Conservation (phyloP, 2,888 invertebrate species). For the Apamea epomidion region DNA sequence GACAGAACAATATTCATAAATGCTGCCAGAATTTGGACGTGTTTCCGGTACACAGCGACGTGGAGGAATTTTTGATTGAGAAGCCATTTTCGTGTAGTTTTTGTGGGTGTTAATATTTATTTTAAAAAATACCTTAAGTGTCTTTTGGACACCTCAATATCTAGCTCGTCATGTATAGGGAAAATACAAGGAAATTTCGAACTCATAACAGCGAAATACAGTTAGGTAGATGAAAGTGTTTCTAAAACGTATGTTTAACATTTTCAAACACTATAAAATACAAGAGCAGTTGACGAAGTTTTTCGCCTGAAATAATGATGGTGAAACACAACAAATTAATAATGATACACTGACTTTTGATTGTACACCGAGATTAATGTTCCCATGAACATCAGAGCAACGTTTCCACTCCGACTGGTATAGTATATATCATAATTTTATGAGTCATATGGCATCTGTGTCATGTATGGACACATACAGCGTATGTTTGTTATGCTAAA, state of each 20-base stretch:
- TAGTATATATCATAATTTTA: conserved; percentile 23
- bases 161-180: no score
- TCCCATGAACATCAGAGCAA: conserved; percentile 21
- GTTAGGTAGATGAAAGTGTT: neutral
- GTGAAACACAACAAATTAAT: neutral
- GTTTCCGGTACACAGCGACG: conserved; percentile 46
- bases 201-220: neutral
- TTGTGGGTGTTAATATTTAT: conserved; percentile 5
- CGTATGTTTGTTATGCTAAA: conserved; percentile 18
- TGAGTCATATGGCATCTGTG: conserved; percentile 59
- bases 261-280: neutral
- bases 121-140: neutral
- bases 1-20: conserved; percentile 44
- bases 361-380: conserved; percentile 31
- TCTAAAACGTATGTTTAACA: neutral
- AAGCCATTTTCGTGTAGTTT: conserved; percentile 5
- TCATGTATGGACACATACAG: conserved; percentile 23
- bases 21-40: conserved; percentile 57
- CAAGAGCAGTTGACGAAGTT: no score
- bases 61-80: conserved; percentile 41
- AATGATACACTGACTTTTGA: conserved; percentile 17
- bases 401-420: conserved; percentile 26
- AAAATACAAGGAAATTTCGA: neutral
- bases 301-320: no score
- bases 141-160: neutral